Base-by-base conservation (phyloP, 1,140 invertebrate species). In the Bombus consobrinus region DNA sequence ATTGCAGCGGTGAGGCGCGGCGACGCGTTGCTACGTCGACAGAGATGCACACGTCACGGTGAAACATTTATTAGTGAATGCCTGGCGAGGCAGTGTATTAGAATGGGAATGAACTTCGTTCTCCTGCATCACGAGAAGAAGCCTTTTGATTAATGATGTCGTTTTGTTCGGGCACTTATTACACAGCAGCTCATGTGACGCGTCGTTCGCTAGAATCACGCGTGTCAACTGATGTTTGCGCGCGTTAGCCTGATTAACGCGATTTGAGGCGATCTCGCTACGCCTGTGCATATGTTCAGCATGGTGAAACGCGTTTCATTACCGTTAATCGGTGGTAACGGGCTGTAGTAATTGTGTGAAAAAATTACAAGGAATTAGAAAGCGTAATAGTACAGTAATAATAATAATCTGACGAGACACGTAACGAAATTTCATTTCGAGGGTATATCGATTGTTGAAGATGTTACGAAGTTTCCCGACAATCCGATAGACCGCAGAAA, bases 61-160 rank as follows among this genome's bases (percentile, higher is more conserved):
- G 90, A 89, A 91, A 88, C 90, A 92, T 92, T 92, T 91, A 92
- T 92, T 91, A 89, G 89, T 43, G 62, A 86, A 90, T 77, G 83
- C 57, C 53, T 79, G 57, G 86, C 69, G 83, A 75, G 84, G 80
- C 84, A 79, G 74, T 79, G 79, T 62, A 68, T 81, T 85, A 74
- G 73, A 80, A 86, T 79, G 73, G 62, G 28, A 59, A 79, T 75
- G 68, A 53, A 53, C 47, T 53, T 53, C 87, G 81, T 86, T 86
- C 89, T 66, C 73, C 25, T 68, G 76, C 75, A 39, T 71, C 82
- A 72, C 69, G 87, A 86, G n/a, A 66, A 84, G 83, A 90, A 85
- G 81, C 68, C 62, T 57, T 77, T 86, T 90, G 89, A 90, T 90
- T 90, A 88, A 90, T 90, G 89, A 64, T 59, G 43, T 81, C 75